Evolutionary conservation across 92 coral and sea anemone species (phyloP), one percentile per base, ranked within the genome.

Genomic region (Actinernus sp.): DNA sequence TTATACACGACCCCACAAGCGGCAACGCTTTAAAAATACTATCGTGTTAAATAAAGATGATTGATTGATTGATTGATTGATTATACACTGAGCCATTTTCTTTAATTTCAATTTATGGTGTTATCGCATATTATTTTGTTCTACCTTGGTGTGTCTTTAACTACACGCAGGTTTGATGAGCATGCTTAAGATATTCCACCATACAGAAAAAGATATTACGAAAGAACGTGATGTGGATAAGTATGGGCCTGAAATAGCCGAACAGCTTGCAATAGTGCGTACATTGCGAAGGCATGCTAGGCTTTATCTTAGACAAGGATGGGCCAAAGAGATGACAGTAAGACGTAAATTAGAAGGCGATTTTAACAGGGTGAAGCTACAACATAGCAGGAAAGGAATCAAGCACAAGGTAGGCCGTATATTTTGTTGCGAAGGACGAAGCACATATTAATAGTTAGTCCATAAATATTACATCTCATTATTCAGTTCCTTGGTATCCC

Each of bases 311-410:
- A 68, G 92, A 5, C 41, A 48, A 54, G 68, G 73, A n/a, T 90
- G 97, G 97, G 97, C 97, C 8, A 86, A 81, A 57, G 97, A 86
- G 40, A 57, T 52, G 23, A 76, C 74, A 8, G 45, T 90, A 1
- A 64, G 85, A 45, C 79, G 97, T 46, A 48, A 49, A 31, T 14
- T 90, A 2, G 92, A 82, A 51, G 92, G 97, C 2, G 97, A 90
- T 55, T 55, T 86, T 26, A 45, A 80, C 1, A 60, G 92, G 21
- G 40, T 90, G 2, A 64, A 55, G 21, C 46, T 54, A 4, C 36
- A 53, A 2, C n/a, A n/a, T n/a, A n/a, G n/a, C n/a, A n/a, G n/a
- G n/a, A n/a, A n/a, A n/a, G n/a, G n/a, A n/a, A n/a, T n/a, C n/a
- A n/a, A n/a, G n/a, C n/a, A n/a, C n/a, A n/a, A n/a, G n/a, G n/a